Evolutionary conservation across 2,113 vertebrate genomes (phyloP), one percentile per base, ranked within the genome.

Genomic region (Morone saxatilis): DNA sequence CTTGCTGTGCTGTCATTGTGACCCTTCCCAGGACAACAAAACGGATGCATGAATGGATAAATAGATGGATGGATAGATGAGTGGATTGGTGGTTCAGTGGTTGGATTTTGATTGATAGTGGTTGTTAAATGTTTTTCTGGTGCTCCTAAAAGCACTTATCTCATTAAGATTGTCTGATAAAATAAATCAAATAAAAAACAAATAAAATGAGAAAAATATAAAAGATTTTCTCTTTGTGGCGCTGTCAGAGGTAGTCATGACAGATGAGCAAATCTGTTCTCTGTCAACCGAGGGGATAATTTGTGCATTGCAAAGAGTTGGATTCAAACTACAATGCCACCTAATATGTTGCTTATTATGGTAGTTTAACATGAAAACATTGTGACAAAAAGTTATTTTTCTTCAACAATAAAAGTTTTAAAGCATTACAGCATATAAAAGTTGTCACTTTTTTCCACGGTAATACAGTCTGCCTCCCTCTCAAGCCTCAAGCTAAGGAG

Each of bases 401-500:
- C 2, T 72, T 51, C 56, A 50, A 22, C 20, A 20, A 31, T 45
- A 57, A 47, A 11, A 51, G 22, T 61, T 63, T 83, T 74, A 19
- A 57, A 43, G 60, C 62, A 76, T 53, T 45, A 53, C 11, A 31
- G 31, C 31, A 31, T 31, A 31, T 31, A 31, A 31, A 66, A 19
- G 2, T 66, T 79, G 6, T 63, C 19, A 1, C 36, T 69, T 63
- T 43, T 43, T 56, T n/a, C 36, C 59, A 80, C 3, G 31, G 31
- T 54, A 60, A 68, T 68, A 71, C 40, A 43, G 63, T 71, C 56
- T 25, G 51, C 48, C 67, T 68, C 68, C 74, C 67, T 77, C 83
- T 85, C 61, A 84, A 84, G 74, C 71, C 61, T 78, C 25, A 12
- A 91, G 81, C 87, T 88, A 89, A 92, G 89, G 78, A 92, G 81